Percentiles rank a stretch among this genome's conserved stretches.
Evolutionary conservation across 2,797 vertebrate genomes (phyloP).

Genomic region (Discoglossus pictus): DNA sequence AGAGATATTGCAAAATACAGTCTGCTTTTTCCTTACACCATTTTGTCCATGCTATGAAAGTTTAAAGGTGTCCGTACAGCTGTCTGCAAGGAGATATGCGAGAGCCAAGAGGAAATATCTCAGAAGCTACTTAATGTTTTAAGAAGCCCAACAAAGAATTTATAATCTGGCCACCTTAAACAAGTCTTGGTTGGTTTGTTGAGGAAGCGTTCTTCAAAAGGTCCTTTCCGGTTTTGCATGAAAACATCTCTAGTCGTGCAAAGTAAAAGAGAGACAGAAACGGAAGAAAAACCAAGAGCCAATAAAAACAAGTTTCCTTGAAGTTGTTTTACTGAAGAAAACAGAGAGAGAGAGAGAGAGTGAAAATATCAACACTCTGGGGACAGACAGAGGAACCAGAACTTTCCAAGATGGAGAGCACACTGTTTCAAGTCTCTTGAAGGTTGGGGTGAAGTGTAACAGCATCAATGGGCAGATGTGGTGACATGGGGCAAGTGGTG

Average conservation of each 20-base stretch:
- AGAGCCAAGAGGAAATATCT: constrained; percentile 21
- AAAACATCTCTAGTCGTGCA: constrained; percentile 25
- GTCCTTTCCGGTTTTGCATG: constrained; percentile 20
- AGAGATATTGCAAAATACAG: constrained; percentile 25
- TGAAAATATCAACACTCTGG: constrained; percentile 30
- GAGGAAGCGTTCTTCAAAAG: constrained; percentile 23
- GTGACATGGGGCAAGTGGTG: too few species aligned
- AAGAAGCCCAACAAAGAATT: neutral
- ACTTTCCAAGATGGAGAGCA: constrained; percentile 36
- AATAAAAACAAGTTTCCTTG: constrained; percentile 70
- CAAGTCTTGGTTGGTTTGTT: neutral
- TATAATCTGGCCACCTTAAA: neutral
- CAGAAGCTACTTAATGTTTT: constrained; percentile 3
- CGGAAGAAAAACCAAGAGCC: constrained; percentile 67
- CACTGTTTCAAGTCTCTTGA: constrained; percentile 46
- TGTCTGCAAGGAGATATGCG: constrained; percentile 36
- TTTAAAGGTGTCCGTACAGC: constrained; percentile 41
- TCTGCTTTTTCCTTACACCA: constrained; percentile 21
- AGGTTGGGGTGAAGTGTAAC: constrained; percentile 22
- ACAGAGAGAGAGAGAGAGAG: constrained; percentile 69
- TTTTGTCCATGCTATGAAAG: constrained; percentile 13
- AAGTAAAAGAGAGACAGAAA: neutral
- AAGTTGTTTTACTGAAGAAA: constrained; percentile 63
- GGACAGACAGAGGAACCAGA: constrained; percentile 34
- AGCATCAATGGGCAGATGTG: constrained; percentile 10